Percentiles rank a stretch among this genome's conserved stretches.
These are phyloP conservation scores for Andinoacara biseriatus DNA, from an alignment of 2,113 vertebrate species.

Conservation along the genomic window DNA sequence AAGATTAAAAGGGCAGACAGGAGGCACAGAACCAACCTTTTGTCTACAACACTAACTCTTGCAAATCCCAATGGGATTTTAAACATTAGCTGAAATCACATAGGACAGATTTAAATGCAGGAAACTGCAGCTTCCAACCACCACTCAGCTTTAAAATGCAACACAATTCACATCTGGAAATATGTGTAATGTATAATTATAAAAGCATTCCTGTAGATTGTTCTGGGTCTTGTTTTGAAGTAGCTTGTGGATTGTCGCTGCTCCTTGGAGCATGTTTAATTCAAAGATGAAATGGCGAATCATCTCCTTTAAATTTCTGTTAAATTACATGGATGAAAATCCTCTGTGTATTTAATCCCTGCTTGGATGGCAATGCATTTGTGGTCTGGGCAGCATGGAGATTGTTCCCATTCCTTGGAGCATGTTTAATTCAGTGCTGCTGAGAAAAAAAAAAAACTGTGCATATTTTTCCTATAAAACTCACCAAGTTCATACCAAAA, in stretches of 20 bases:
- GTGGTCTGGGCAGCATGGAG: not conserved
- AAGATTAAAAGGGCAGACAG: slow-evolving; percentile 54
- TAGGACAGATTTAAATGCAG: not conserved
- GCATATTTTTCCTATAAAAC: slow-evolving; percentile 26
- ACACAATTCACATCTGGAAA: slow-evolving; percentile 13
- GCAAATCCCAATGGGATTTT: slow-evolving; percentile 37
- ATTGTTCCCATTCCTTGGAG: slow-evolving; percentile 43
- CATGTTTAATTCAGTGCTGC: slow-evolving; percentile 64
- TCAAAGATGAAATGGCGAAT: slow-evolving; percentile 32
- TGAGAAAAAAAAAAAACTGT: slow-evolving; percentile 44
- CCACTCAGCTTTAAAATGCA: not conserved
- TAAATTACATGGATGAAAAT: slow-evolving; percentile 41
- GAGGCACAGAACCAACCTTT: slow-evolving; percentile 43
- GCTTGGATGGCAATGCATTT: slow-evolving; percentile 27
- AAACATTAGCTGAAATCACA: slow-evolving; percentile 38
- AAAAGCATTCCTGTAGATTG: slow-evolving; percentile 2
- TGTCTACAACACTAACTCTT: slow-evolving; percentile 26
- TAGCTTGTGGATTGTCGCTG: slow-evolving; percentile 7
- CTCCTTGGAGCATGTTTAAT: slow-evolving; percentile 48
- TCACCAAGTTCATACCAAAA: slow-evolving; percentile 27
- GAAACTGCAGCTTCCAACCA: not conserved
- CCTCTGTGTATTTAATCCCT: slow-evolving; percentile 25
- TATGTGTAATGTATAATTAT: not conserved
- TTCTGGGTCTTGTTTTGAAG: slow-evolving; percentile 1
- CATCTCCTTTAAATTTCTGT: slow-evolving; percentile 40